Evolutionary conservation across 2,888 invertebrate species (phyloP), one percentile per base, ranked within the genome.

Genomic region (Eilema sororculum): DNA sequence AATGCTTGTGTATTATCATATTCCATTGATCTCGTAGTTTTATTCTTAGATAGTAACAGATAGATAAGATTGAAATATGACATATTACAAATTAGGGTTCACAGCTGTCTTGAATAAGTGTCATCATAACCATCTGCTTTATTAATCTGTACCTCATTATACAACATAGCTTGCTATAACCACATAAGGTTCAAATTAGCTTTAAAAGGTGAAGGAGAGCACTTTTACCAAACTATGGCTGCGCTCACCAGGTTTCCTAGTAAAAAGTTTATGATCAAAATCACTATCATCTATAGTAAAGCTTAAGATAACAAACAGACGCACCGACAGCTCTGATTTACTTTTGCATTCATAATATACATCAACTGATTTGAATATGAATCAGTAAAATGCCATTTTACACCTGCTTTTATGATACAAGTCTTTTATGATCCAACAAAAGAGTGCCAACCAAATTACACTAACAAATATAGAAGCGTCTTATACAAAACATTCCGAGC

Each of bases 51-150:
- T 60, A 66, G 56, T 28, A 65, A 59, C 12, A 61, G 6, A 25
- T 68, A 52, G 46, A 66, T 57, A 33, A 57, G 57, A 66, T 25
- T 66, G 71, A 65, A 67, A 59, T 46, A 65, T 68, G 8, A 71
- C 78, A 74, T 79, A 78, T 81, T 81, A 78, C 80, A 78, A 81
- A 79, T 79, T 73, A 68, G 67, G 82, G 25, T 66, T 65, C 56
- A 56, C 22, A n/a, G 28, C 28, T 61, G 2, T 33, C 5, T 10
- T 58, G 25, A 25, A 16, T 20, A 5, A 33, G 20, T 65, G 9
- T 65, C 64, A n/a, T n/a, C n/a, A 65, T 65, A 20, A 28, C 28
- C 52, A n/a, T 22, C 22, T 65, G 52, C 64, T 56, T 65, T 20
- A 16, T 56, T 65, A 0, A 24, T 58, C n/a, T n/a, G 6, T 16